Evolutionary conservation across 2,113 vertebrate genomes (phyloP), one percentile per base, ranked within the genome.

Genomic region (Castor canadensis): DNA sequence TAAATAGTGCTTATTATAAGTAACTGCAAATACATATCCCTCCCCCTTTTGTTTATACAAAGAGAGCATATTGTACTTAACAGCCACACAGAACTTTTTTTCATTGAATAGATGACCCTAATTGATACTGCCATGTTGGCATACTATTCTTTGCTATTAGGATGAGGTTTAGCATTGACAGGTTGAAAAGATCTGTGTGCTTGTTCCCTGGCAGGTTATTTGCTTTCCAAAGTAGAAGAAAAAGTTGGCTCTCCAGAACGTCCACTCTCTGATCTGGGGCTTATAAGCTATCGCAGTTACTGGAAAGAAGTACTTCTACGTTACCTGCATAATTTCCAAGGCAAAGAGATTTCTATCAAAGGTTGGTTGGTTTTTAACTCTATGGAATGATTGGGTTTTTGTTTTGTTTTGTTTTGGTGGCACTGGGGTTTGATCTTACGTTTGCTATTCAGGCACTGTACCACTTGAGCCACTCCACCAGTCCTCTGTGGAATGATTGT

Each of bases 301-400:
- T 99, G 99, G 99, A 99, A 99, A 97, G 99, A 99, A 73, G 99
- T 99, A 52, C 98, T 99, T 24, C 99, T 99, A 60, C 98, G 99
- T 28, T 99, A 99, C 97, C 99, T 99, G 98, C 99, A 99, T 98
- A 99, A 99, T 97, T 99, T 99, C 96, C 99, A 99, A 97, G 99
- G 99, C 96, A 99, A 99, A 97, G 99, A 99, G 98, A 99, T 99
- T 97, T 99, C 99, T 83, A 99, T 99, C 96, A 99, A 99, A 99
- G 99, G 99, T 99, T 86, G 16, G 76, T 49, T n/a, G n/a, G n/a
- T 77, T 91, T 89, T 58, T 71, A 60, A 79, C 49, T 67, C 13
- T 66, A n/a, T n/a, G n/a, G n/a, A n/a, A n/a, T n/a, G n/a, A n/a
- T n/a, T n/a, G n/a, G n/a, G n/a, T n/a, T n/a, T n/a, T n/a, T n/a